phyloP scores from a whole-genome alignment of 2,888 invertebrate species.

The Drosophila aldrichi region DNA sequence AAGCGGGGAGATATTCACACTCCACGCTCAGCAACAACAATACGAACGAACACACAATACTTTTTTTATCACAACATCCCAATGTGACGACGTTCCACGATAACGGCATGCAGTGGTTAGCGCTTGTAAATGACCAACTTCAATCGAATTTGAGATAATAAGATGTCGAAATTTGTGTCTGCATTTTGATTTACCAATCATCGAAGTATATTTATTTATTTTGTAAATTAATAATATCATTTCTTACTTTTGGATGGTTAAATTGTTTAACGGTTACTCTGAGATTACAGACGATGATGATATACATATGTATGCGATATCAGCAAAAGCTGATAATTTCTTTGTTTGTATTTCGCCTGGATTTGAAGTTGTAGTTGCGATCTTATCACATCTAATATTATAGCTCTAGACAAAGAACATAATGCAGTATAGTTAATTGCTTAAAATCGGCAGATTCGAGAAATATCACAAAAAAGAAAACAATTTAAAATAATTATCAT shows the following conservation, averaged over 20 bases:
- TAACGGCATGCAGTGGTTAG: neutral
- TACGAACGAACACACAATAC: neutral
- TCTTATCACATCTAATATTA: conserved; percentile 34
- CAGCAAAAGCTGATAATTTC: neutral
- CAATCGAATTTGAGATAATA: neutral
- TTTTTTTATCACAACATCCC: conserved; percentile 8
- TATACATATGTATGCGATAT: neutral
- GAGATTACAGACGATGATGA: neutral
- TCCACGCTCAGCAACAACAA: neutral
- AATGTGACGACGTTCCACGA: neutral
- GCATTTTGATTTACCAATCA: neutral
- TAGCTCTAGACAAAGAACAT: conserved; percentile 21
- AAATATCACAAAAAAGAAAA: conserved; percentile 59
- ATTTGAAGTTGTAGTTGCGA: neutral
- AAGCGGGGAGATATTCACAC: neutral
- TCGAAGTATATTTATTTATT: neutral
- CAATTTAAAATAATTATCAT: conserved; percentile 16
- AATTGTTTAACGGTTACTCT: neutral
- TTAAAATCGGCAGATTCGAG: conserved; percentile 39
- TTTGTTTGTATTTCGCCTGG: neutral
- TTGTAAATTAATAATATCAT: neutral
- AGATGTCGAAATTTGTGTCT: neutral
- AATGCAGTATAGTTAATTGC: conserved; percentile 37
- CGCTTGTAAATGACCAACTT: neutral
- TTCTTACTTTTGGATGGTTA: neutral